Base-by-base conservation (phyloP, 2,888 invertebrate genomes). In the Erpobdella octoculata region DNA sequence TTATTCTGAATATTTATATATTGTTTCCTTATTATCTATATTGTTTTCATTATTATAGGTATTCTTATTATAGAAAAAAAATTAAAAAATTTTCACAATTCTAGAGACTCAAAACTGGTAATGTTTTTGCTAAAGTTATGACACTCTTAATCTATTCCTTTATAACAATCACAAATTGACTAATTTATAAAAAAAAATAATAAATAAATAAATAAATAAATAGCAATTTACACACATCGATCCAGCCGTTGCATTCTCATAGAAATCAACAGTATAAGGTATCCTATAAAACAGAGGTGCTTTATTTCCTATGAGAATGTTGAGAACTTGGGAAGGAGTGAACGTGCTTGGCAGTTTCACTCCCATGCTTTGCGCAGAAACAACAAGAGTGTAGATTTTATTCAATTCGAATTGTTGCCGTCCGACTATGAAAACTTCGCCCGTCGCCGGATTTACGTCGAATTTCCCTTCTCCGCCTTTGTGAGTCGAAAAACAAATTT, bases 241-340 rank as follows among this genome's bases (percentile, higher is more conserved):
- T 59, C 67, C 38, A 28, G 36, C 28, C 28, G 31, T 70, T 6
- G 48, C 9, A 38, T 46, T 70, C 67, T 75, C 76, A 25, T 53
- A 64, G 66, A 76, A 73, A 65, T 62, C 66, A n/a, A 75, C 66
- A 58, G 70, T 66, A 66, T 71, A 74, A 21, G 73, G 71, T 15
- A 38, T 35, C 53, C 41, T 35, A 37, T 72, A 68, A 69, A 76
- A 76, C 71, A 76, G 76, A 2, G 76, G 76, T 1, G 38, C 37
- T 48, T 31, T 28, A 12, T 37, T 48, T 12, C 73, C 76, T 0
- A 74, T 74, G 37, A 71, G 48, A 25, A 76, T 70, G 33, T 38
- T 46, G 28, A 76, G 35, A 12, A 72, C 67, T 61, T 77, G 76
- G 0, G 76, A 53, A 25, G 73, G 74, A 2, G 76, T 76, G n/a